Conservation (phyloP, 2,113 vertebrate species). For the Myotis brandtii region DNA sequence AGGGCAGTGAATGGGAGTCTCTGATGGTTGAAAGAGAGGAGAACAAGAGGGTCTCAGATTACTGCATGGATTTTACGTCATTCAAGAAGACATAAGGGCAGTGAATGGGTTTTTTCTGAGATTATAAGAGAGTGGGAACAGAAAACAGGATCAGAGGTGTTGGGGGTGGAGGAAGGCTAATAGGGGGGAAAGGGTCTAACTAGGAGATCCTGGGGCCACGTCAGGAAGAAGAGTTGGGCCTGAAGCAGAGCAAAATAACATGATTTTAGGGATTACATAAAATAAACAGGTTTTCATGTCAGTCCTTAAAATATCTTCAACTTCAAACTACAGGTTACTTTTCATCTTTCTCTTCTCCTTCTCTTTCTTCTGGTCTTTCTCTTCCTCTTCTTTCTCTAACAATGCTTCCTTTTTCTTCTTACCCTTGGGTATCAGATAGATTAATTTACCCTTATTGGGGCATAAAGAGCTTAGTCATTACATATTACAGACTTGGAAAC, state of each 20-base stretch:
- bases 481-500: background rate
- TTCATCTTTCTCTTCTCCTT: background rate
- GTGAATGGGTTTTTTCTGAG: no score
- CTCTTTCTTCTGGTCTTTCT: background rate
- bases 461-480: background rate
- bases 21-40: background rate
- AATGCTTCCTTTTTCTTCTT: background rate
- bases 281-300: background rate
- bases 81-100: background rate
- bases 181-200: rapidly evolving
- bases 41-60: background rate
- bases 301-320: background rate
- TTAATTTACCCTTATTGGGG: background rate
- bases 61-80: background rate
- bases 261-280: background rate
- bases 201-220: background rate
- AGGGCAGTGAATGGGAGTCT: no score
- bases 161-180: no score
- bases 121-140: background rate
- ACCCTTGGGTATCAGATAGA: background rate
- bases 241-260: background rate
- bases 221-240: background rate
- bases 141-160: background rate
- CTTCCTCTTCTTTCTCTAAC: background rate
- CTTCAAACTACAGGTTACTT: background rate